Conservation (phyloP, 2,888 invertebrate genomes). For the Orthosia gothica region DNA sequence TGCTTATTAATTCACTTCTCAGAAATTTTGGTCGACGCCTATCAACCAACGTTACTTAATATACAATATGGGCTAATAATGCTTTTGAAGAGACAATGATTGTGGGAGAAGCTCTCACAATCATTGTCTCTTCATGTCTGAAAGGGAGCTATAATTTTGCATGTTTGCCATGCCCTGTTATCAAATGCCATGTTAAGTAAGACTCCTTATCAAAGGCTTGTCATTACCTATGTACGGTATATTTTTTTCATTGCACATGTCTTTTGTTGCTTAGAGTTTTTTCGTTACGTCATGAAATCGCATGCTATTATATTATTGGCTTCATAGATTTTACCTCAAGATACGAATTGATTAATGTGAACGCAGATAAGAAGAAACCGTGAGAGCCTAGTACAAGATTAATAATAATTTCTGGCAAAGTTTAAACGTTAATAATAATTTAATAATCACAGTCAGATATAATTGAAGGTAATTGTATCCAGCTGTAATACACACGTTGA, state of each 20-base stretch:
- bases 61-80: slow-evolving; percentile 10
- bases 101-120: slow-evolving; percentile 21
- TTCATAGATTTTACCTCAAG: slow-evolving; percentile 37
- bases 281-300: slow-evolving; percentile 15
- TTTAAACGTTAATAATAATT: slow-evolving; percentile 23
- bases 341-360: slow-evolving; percentile 43
- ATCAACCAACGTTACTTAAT: slow-evolving; percentile 41
- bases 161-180: slow-evolving; percentile 30
- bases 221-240: slow-evolving; percentile 28
- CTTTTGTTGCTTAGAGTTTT: slow-evolving; percentile 4
- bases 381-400: slow-evolving; percentile 15
- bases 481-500: slow-evolving; percentile 26
- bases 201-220: slow-evolving; percentile 18
- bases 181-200: slow-evolving; percentile 19
- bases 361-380: slow-evolving; percentile 23
- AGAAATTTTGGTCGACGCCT: slow-evolving; percentile 62
- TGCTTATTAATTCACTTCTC: slow-evolving; percentile 70
- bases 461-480: slow-evolving; percentile 20
- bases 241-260: background rate
- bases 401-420: slow-evolving; percentile 35
- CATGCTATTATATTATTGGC: slow-evolving; percentile 14
- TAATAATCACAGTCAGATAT: slow-evolving; percentile 7
- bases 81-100: slow-evolving; percentile 42
- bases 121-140: background rate
- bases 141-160: slow-evolving; percentile 52